Base-by-base conservation (phyloP, 35 echinoderm and acorn worm species). In the Ptychodera flava region DNA sequence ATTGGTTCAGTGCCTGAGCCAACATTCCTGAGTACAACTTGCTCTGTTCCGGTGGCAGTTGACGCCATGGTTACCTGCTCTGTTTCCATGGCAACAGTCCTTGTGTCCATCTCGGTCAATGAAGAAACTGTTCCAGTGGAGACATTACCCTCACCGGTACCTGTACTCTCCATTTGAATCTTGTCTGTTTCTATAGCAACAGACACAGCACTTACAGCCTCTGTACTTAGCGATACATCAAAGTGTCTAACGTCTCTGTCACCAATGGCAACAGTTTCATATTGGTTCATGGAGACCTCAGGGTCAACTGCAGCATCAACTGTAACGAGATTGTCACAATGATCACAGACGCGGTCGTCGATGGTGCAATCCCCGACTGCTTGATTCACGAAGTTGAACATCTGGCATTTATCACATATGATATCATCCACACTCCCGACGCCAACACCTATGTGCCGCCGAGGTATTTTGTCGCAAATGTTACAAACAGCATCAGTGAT, bases 401-500 rank as follows among this genome's bases (percentile, higher is more conserved):
- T 64, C 45, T 64, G 45, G 22, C 45, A 64, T 64, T 64, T 64
- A 64, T 64, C 45, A 22, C 45, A 64, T 16, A 33, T 36, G 31
- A 86, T 83, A 16, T 78, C 31, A 6, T 29, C 31, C 27, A 91
- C 78, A 30, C 35, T 35, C 32, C 76, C 84, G 32, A 80, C 83
- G 28, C 91, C 91, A 30, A 92, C 85, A 32, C 81, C 78, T 27
- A 92, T 82, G 2, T 86, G 88, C 83, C 87, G 88, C 37, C 79
- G 53, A 0, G 35, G 86, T 16, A 78, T 88, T 33, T 84, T 81
- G 28, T 92, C 91, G 80, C 91, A 92, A 33, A 88, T 64, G 36
- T 89, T 92, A 85, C 91, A 92, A 36, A 89, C 79, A 16, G 38
- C 30, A 31, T 92, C 91, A 78, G 83, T 85, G 30, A 92, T 86